Evolutionary conservation across 2,888 invertebrate species (phyloP).

Genomic region (Synanthedon andrenaeformis): DNA sequence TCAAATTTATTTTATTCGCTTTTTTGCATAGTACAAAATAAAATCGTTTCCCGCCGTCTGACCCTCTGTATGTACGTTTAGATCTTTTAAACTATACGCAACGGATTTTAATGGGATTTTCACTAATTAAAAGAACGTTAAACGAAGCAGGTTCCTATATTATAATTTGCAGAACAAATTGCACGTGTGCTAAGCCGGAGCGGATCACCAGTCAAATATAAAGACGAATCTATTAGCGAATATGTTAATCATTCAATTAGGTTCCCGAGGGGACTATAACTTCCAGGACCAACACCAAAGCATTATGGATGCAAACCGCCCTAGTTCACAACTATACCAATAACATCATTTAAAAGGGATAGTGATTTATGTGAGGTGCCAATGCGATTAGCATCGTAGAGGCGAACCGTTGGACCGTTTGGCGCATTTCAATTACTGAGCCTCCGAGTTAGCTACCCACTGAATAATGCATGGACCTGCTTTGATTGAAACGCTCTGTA

Average conservation of each 20-base stretch:
- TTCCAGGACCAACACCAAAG: not conserved
- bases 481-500: conserved; percentile 41
- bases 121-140: too few relatives aligned
- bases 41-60: too few relatives aligned
- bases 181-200: too few relatives aligned
- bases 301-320: not conserved
- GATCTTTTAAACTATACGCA: too few relatives aligned
- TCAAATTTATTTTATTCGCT: too few relatives aligned
- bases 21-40: too few relatives aligned
- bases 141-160: too few relatives aligned
- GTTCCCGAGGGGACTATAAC: not conserved
- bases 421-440: conserved; percentile 42
- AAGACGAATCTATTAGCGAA: not conserved
- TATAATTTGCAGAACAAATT: too few relatives aligned
- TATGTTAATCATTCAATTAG: not conserved
- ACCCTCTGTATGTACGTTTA: too few relatives aligned
- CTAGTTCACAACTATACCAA: conserved; percentile 7
- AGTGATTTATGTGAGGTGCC: conserved; percentile 40
- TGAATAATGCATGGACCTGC: conserved; percentile 41
- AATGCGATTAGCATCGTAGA: conserved; percentile 41
- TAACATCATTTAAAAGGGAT: conserved; percentile 12
- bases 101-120: too few relatives aligned
- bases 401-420: conserved; percentile 21
- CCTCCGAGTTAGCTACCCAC: conserved; percentile 17
- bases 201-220: too few relatives aligned